phyloP scores from a whole-genome alignment of 2,888 invertebrate genomes.

The Lomographa bimaculata region DNA sequence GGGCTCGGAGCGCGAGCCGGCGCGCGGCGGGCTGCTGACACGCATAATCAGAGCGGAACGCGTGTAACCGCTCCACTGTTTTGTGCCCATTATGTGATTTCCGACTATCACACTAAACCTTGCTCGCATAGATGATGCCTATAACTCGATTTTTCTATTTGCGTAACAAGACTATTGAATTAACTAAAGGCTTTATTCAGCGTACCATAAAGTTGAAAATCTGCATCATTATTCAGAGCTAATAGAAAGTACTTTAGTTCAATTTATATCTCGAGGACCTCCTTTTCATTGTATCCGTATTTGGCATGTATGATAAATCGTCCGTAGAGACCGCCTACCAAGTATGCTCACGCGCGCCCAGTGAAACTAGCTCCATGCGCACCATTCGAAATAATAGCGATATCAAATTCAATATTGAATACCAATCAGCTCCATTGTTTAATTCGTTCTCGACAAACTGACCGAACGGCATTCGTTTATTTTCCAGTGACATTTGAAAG shows the following conservation, averaged over 20 bases:
- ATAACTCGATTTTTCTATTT: background rate
- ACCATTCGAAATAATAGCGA: conserved; percentile 3
- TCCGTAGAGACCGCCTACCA: conserved; percentile 8
- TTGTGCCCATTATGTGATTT: conserved; percentile 42
- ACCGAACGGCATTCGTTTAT: conserved; percentile 1
- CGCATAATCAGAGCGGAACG: conserved; percentile 58
- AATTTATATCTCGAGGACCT: background rate
- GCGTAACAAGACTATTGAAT: background rate
- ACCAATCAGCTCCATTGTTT: conserved; percentile 12
- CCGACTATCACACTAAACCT: conserved; percentile 25
- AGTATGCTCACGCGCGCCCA: background rate
- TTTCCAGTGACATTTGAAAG: conserved; percentile 18
- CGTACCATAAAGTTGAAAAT: too few species aligned
- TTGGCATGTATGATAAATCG: conserved; percentile 7
- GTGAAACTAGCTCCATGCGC: conserved; percentile 6
- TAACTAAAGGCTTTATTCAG: too few species aligned
- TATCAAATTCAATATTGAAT: conserved; percentile 14
- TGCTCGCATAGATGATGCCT: conserved; percentile 1
- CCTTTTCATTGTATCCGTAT: conserved; percentile 11
- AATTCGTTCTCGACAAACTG: background rate
- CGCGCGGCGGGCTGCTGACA: conserved; percentile 41
- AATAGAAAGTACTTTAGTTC: conserved; percentile 2
- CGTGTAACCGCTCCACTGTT: conserved; percentile 45
- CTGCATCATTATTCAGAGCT: too few species aligned
- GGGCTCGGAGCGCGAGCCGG: background rate